Evolutionary conservation across 2,797 vertebrate genomes (phyloP).

Genomic region (Champsocephalus gunnari): DNA sequence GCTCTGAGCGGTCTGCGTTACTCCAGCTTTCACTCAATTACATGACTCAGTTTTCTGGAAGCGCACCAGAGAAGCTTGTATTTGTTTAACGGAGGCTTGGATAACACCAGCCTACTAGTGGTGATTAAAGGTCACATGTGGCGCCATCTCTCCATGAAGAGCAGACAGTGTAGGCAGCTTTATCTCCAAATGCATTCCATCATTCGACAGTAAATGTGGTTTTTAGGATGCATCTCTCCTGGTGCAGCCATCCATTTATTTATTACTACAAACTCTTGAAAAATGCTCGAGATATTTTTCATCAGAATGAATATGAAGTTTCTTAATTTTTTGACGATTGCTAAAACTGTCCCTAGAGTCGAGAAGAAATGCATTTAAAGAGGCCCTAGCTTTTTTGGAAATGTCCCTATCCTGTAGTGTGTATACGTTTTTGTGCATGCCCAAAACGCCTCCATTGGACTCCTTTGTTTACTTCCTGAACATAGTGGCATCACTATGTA

Average conservation of each 20-base stretch:
- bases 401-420: too few relatives aligned
- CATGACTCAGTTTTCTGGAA: slow-evolving; percentile 18
- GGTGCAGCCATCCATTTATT: background rate
- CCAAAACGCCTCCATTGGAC: too few relatives aligned
- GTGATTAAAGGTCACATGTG: background rate
- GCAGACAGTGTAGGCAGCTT: background rate
- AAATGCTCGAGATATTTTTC: too few relatives aligned
- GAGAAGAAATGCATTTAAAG: too few relatives aligned
- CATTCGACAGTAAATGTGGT: too few relatives aligned
- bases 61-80: background rate
- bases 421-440: too few relatives aligned
- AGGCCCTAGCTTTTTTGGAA: too few relatives aligned
- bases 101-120: background rate
- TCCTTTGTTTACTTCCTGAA: too few relatives aligned
- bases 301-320: too few relatives aligned
- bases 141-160: background rate
- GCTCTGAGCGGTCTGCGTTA: background rate
- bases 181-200: background rate
- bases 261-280: background rate
- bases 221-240: background rate
- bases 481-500: too few relatives aligned
- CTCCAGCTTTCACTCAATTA: slow-evolving; percentile 23
- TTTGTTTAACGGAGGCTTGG: background rate
- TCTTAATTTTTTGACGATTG: too few relatives aligned
- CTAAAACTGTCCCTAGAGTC: too few relatives aligned